Evolutionary conservation across 2,113 vertebrate species (phyloP), one percentile per base, ranked within the genome.

Genomic region (Podiceps cristatus): DNA sequence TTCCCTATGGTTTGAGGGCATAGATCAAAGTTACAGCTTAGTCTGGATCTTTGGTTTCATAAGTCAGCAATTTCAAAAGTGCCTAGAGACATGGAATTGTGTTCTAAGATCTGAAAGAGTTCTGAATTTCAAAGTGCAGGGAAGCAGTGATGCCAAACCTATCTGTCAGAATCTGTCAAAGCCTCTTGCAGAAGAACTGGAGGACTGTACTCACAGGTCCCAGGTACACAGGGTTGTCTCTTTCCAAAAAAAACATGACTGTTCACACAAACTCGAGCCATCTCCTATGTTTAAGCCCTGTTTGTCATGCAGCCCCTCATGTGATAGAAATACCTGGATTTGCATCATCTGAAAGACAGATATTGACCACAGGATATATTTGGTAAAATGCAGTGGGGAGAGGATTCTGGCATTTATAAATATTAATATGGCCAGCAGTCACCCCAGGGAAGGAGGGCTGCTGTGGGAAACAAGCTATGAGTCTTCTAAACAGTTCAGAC

Each of bases 211-310:
- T 66, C 17, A 31, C 17, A 66, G 33, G 19, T 74, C 22, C 44
- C 22, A 47, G 40, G 17, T 35, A 35, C 0, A 0, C 63, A 31
- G 79, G 8, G 17, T 59, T 75, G 31, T 72, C 42, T 77, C 24
- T 82, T 82, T 79, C 18, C 35, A n/a, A n/a, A n/a, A n/a, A n/a
- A n/a, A 79, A 15, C 62, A 4, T 67, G 35, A 62, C n/a, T 50
- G 66, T 33, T 62, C 52, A 20, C 15, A 22, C 29, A 3, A 87
- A 40, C 23, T 42, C 0, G 0, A 73, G 23, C 53, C 9, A 25
- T 29, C 44, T 71, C 29, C 24, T 40, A 0, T 18, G 4, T 42
- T 37, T 64, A 45, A 53, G 45, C 17, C 19, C 50, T 29, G 9
- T 55, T 91, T 90, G 16, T 62, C 55, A n/a, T 28, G 11, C 31